Percentiles rank a stretch among this genome's conserved stretches.
Evolutionary conservation across 2,797 vertebrate genomes (phyloP).

Genomic region (Tragopan temminckii): DNA sequence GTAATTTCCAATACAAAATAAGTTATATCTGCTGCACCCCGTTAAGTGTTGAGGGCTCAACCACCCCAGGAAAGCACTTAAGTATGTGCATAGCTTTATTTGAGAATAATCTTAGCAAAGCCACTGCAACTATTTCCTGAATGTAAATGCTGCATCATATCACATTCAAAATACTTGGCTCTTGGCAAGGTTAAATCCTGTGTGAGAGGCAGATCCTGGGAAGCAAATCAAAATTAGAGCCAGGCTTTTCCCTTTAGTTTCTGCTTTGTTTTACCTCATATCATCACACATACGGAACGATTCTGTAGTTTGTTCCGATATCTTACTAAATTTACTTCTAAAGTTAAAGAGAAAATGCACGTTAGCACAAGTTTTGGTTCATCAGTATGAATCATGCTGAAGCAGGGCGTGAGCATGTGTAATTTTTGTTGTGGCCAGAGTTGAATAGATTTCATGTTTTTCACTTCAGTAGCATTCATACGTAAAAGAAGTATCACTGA

Average conservation of each 20-base stretch:
- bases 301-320: neutral
- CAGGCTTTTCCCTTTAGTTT: neutral
- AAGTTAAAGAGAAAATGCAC: neutral
- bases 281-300: neutral
- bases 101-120: neutral
- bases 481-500: neutral
- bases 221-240: neutral
- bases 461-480: neutral
- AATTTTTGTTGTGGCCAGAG: neutral
- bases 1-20: neutral
- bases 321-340: neutral
- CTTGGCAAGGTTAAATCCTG: neutral
- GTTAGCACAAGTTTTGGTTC: neutral
- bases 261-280: neutral
- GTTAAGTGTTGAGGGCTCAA: neutral
- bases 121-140: neutral
- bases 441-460: neutral
- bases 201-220: neutral
- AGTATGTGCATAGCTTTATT: neutral
- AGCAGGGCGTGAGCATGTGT: neutral
- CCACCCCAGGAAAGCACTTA: neutral
- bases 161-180: fast-evolving
- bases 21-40: neutral
- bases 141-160: neutral
- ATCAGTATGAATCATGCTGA: neutral